Percentiles rank a stretch among this genome's conserved stretches.
Conservation (phyloP, 2,797 vertebrate genomes). For the Lerista edwardsae region DNA sequence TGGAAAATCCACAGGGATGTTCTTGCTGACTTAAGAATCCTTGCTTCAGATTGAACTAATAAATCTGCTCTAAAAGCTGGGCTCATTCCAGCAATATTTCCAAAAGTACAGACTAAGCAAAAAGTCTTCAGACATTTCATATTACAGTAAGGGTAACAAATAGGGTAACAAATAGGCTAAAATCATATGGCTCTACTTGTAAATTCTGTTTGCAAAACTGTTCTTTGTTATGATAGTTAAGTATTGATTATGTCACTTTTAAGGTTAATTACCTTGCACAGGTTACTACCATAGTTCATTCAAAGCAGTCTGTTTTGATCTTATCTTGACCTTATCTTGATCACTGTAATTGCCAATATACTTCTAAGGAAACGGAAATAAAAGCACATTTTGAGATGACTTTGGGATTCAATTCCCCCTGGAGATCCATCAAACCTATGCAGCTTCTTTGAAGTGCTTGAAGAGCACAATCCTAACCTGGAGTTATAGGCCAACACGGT, state of each 20-base stretch:
- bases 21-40: not conserved
- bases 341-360: not conserved
- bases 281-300: not conserved
- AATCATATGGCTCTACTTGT: not conserved
- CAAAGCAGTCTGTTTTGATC: not conserved
- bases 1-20: not conserved
- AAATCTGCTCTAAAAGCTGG: not conserved
- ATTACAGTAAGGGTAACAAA: not conserved
- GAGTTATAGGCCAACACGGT: no score
- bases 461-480: no score
- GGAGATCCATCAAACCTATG: no score
- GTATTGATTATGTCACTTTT: not conserved
- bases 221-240: not conserved
- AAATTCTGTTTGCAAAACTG: not conserved
- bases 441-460: not conserved
- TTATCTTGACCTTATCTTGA: not conserved
- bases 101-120: not conserved
- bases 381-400: not conserved
- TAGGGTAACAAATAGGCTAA: not conserved
- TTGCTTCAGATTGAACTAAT: not conserved
- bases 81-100: not conserved
- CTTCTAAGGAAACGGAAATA: not conserved
- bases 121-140: not conserved
- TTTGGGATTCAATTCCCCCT: not conserved
- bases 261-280: not conserved